phyloP scores from a whole-genome alignment of 2,113 vertebrate species.

The Oryzias woworae region DNA sequence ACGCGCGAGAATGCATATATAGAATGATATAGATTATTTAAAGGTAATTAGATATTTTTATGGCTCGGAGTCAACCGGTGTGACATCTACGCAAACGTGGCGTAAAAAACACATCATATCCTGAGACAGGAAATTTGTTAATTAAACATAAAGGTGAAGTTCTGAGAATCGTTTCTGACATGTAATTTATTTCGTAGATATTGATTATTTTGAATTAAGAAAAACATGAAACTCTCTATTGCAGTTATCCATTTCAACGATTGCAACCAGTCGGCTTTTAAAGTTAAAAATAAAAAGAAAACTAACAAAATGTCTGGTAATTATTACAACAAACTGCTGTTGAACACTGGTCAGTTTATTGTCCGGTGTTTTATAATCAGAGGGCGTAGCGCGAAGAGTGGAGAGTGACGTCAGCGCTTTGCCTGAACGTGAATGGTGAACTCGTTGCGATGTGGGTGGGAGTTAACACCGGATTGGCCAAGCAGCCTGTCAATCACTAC shows the following conservation, averaged over 20 bases:
- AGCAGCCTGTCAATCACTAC: constrained; percentile 38
- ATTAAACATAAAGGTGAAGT: no score
- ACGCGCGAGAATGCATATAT: rapidly evolving
- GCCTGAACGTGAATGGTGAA: constrained; percentile 18
- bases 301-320: no score
- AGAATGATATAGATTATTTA: not conserved
- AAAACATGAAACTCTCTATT: no score
- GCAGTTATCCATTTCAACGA: no score
- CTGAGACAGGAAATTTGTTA: no score
- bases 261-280: no score
- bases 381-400: constrained; percentile 35
- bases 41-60: not conserved
- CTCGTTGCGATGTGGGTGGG: not conserved
- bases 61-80: not conserved
- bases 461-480: constrained; percentile 35
- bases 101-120: no score
- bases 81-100: no score
- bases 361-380: constrained; percentile 67
- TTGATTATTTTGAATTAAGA: no score
- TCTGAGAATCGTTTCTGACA: no score
- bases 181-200: no score
- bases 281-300: no score
- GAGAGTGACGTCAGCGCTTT: constrained; percentile 1
- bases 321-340: constrained; percentile 2
- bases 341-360: constrained; percentile 50